Base-by-base conservation (phyloP, 2,797 vertebrate species). In the Ispidina picta region DNA sequence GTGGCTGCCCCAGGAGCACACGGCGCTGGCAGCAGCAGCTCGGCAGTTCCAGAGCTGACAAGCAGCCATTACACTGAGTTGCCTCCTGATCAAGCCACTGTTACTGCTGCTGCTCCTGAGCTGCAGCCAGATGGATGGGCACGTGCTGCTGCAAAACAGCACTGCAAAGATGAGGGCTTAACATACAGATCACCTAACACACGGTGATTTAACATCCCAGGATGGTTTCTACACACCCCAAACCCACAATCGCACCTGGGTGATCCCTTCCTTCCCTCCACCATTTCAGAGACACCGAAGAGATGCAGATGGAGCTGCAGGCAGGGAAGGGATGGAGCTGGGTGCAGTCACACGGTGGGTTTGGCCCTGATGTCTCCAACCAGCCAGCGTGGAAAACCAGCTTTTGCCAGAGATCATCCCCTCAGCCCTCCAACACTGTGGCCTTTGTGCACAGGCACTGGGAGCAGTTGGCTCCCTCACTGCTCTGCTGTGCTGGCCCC, bases 141-240 rank as follows among this genome's bases (percentile, higher is more conserved):
- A 20, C 2, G 0, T 1, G 60, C 60, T 28, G 37, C 56, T 37
- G 65, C 26, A 15, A 6, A 23, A 26, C 76, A 37, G 55, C 65
- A 4, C 48, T 37, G 65, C 25, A 17, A 6, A 16, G 44, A 7
- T 4, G 78, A 28, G 60, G 56, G 49, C 22, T 75, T 4, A 26
- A 43, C 2, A 0, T 3, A 4, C 0, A 11, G n/a, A 20, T 52
- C 1, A 12, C 44, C 37, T 0, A 10, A 60, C 41, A 39, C 3
- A 7, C 4, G 2, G 39, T 0, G 25, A 8, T 4, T 35, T 5
- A 6, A 19, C 14, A 12, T 2, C 39, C 37, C 68, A 3, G 65
- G 39, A 17, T 12, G 48, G 37, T 63, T 58, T 8, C 68, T 22
- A 41, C 51, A 8, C 16, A 0, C 16, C 1, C 3, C 73, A 39